Percentiles rank a stretch among this genome's conserved stretches.
phyloP scores from a whole-genome alignment of 1,140 invertebrate genomes.

The Hestina assimilis region DNA sequence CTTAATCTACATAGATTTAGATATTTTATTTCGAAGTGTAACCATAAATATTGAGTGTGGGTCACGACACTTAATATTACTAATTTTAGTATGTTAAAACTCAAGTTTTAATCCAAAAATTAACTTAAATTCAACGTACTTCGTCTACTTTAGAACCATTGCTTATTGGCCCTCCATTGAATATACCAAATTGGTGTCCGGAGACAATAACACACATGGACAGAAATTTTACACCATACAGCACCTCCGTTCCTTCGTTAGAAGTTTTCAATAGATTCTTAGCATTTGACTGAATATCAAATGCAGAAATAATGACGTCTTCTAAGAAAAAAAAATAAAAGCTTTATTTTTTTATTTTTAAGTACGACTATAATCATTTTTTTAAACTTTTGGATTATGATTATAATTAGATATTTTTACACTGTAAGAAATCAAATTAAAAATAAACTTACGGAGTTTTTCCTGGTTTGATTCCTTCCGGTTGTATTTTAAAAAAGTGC shows the following conservation, averaged over 20 bases:
- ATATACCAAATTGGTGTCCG: conserved; percentile 76
- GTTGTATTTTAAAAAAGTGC: conserved; percentile 29
- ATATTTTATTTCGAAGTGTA: too few species aligned
- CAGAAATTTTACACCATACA: conserved; percentile 78
- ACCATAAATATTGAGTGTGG: too few species aligned
- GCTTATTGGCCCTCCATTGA: conserved; percentile 74
- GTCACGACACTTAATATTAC: too few species aligned
- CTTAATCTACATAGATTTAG: too few species aligned
- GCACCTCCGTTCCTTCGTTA: conserved; percentile 60
- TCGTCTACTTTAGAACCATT: conserved; percentile 77
- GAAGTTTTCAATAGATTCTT: conserved; percentile 47
- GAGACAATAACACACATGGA: conserved; percentile 76
- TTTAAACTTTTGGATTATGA: too few species aligned
- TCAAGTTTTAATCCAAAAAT: too few species aligned
- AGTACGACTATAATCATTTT: too few species aligned
- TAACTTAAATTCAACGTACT: conserved; percentile 42
- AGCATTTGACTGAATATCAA: conserved; percentile 55
- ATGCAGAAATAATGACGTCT: conserved; percentile 41
- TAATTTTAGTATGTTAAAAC: too few species aligned
- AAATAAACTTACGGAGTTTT: conserved; percentile 6
- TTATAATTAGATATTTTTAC: too few species aligned
- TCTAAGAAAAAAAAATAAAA: conserved; percentile 35
- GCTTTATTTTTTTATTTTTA: neutral
- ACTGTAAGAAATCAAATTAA: neutral
- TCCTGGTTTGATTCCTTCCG: conserved; percentile 5